phyloP scores from a whole-genome alignment of 1,140 invertebrate genomes.

The Scaptomyza graminum region DNA sequence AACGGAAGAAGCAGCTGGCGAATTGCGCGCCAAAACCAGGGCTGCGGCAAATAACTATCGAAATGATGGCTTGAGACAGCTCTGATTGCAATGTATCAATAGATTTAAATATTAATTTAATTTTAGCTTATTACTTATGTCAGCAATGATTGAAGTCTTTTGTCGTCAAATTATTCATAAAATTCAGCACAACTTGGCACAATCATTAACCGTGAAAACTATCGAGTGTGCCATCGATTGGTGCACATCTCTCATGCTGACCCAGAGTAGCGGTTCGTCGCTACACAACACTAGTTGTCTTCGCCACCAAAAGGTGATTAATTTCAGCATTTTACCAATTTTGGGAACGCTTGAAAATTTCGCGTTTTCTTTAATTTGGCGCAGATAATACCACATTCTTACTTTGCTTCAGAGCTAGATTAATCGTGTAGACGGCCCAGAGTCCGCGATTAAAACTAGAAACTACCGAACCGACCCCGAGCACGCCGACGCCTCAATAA shows the following conservation, averaged over 20 bases:
- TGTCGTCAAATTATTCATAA: no score
- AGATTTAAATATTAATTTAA: no score
- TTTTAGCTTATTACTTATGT: no score
- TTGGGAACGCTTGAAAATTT: constrained; percentile 42
- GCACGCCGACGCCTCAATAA: constrained; percentile 18
- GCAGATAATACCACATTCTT: constrained; percentile 38
- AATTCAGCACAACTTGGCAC: no score
- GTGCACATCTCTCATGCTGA: constrained; percentile 3
- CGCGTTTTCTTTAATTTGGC: constrained; percentile 21
- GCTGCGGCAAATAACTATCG: not conserved
- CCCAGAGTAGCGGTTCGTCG: constrained; percentile 18
- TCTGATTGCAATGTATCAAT: no score
- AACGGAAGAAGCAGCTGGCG: constrained; percentile 13
- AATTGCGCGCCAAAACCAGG: constrained; percentile 20
- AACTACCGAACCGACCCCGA: constrained; percentile 6
- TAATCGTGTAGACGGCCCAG: constrained; percentile 96
- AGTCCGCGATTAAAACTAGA: constrained; percentile 91
- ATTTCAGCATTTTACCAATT: constrained; percentile 48
- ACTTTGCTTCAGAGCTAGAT: constrained; percentile 49
- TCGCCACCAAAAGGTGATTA: constrained; percentile 52
- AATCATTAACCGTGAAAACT: no score
- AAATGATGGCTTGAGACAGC: not conserved
- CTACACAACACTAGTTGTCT: constrained; percentile 23
- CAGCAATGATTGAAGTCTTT: no score
- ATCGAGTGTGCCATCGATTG: not conserved